Conservation (phyloP, 2,888 invertebrate species). For the Lacanobia wlatinum region DNA sequence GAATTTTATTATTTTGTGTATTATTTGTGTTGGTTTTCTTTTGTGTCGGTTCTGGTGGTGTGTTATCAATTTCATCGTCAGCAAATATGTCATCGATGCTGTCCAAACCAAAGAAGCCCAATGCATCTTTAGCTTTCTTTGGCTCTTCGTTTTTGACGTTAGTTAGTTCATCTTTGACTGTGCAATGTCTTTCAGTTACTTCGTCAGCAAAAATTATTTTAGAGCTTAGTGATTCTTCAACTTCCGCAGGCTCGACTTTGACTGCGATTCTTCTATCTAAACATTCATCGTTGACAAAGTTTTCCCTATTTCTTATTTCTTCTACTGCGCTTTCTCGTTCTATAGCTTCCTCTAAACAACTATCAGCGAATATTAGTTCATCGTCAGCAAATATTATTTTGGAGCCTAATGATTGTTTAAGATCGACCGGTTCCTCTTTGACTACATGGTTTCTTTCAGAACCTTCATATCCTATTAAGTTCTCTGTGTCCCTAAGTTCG, state of each 20-base stretch:
- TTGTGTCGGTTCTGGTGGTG: slow-evolving; percentile 57
- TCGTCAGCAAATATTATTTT: slow-evolving; percentile 26
- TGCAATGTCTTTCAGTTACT: neutral
- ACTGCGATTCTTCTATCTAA: slow-evolving; percentile 41
- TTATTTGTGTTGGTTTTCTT: slow-evolving; percentile 27
- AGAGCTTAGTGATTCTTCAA: slow-evolving; percentile 9
- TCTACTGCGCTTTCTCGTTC: neutral
- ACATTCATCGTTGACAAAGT: neutral
- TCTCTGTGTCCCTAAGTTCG: neutral
- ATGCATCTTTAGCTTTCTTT: slow-evolving; percentile 62
- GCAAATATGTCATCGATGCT: slow-evolving; percentile 83
- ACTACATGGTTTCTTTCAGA: slow-evolving; percentile 45
- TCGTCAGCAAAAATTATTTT: slow-evolving; percentile 19
- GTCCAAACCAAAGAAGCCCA: slow-evolving; percentile 80
- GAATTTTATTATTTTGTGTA: slow-evolving; percentile 35
- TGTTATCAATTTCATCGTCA: slow-evolving; percentile 77
- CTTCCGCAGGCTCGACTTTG: slow-evolving; percentile 43
- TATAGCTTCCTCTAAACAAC: slow-evolving; percentile 51
- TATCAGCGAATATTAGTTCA: slow-evolving; percentile 26
- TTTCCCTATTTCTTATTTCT: slow-evolving; percentile 16
- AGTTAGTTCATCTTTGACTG: slow-evolving; percentile 31
- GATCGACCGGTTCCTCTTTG: slow-evolving; percentile 41
- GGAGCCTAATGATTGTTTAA: slow-evolving; percentile 15
- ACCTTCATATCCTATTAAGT: slow-evolving; percentile 63
- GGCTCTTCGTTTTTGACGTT: slow-evolving; percentile 61